Evolutionary conservation across 2,797 vertebrate genomes (phyloP).

Genomic region (Thamnophis elegans): DNA sequence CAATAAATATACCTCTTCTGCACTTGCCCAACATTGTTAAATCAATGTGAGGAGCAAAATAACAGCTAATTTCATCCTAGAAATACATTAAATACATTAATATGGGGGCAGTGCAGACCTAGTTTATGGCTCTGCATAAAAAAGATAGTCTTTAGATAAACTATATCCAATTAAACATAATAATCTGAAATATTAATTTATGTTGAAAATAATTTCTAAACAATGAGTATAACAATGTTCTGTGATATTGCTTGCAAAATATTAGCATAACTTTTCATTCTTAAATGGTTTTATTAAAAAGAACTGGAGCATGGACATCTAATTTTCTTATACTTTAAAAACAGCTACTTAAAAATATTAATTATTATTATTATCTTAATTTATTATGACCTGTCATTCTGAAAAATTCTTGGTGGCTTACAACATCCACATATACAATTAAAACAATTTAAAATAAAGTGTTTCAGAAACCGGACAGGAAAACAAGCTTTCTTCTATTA

Average conservation of each 20-base stretch:
- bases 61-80: neutral
- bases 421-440: neutral
- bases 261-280: neutral
- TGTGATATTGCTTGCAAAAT: constrained; percentile 1
- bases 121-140: neutral
- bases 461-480: neutral
- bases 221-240: constrained; percentile 23
- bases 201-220: neutral
- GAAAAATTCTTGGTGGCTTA: neutral
- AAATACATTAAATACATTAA: neutral
- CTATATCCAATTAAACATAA: neutral
- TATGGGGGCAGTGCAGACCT: neutral
- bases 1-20: neutral
- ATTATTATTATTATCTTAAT: neutral
- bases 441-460: neutral
- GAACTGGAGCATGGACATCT: neutral
- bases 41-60: neutral
- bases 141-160: neutral
- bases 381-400: neutral
- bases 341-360: neutral
- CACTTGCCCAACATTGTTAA: neutral
- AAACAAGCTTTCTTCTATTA: neutral
- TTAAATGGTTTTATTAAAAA: neutral
- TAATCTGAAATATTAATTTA: neutral
- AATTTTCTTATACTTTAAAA: neutral